Percentiles rank a stretch among this genome's conserved stretches.
Conservation (phyloP, 2,113 vertebrate genomes). For the Ophiodon elongatus region DNA sequence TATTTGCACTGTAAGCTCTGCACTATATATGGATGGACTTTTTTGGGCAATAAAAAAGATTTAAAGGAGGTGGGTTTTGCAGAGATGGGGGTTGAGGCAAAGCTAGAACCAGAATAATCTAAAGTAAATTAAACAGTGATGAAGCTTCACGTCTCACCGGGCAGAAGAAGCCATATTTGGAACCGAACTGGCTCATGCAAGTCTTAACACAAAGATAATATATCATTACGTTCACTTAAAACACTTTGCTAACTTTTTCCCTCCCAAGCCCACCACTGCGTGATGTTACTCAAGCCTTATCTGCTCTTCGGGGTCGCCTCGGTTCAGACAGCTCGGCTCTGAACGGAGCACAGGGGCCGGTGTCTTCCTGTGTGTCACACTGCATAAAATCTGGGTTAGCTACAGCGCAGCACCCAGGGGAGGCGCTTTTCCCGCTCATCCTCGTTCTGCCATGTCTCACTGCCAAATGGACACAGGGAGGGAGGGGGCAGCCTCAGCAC, state of each 20-base stretch:
- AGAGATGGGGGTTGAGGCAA: not conserved
- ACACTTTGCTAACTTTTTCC: not conserved
- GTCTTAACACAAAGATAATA: not conserved
- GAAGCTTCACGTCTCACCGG: not conserved
- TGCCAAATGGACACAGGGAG: constrained; percentile 59
- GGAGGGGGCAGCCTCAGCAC: constrained; percentile 11
- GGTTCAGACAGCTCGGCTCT: constrained; percentile 54
- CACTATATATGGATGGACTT: not conserved
- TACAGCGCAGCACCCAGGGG: constrained; percentile 67
- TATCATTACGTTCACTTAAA: not conserved
- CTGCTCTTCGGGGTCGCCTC: constrained; percentile 40
- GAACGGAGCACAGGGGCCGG: constrained; percentile 54
- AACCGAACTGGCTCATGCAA: not conserved
- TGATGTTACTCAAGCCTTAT: constrained; percentile 27
- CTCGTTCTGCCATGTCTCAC: constrained; percentile 55
- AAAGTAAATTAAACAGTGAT: not conserved
- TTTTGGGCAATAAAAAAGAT: not conserved
- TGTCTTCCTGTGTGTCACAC: constrained; percentile 73
- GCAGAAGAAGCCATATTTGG: not conserved
- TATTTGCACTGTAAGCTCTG: not conserved
- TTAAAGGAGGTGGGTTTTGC: not conserved
- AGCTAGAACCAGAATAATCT: not conserved
- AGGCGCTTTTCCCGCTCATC: constrained; percentile 68
- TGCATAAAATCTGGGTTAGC: constrained; percentile 78
- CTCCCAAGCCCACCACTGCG: not conserved